Percentiles rank a stretch among this genome's conserved stretches.
Conservation (phyloP, 2,888 invertebrate genomes). For the Cerastoderma edule region DNA sequence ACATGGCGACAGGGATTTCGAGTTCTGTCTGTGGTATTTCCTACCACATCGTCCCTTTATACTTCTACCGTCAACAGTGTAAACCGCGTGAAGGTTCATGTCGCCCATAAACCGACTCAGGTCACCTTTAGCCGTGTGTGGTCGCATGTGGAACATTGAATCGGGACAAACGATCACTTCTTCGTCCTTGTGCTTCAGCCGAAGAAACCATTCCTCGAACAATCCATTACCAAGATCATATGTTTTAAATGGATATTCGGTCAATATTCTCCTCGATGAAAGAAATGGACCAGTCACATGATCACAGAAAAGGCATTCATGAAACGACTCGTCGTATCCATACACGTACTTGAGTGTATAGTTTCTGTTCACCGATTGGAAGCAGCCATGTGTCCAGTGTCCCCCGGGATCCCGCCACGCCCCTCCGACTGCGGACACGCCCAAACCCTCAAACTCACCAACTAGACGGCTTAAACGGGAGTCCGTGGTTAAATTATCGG, state of each 20-base stretch:
- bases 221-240: slow-evolving; percentile 57
- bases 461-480: slow-evolving; percentile 73
- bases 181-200: slow-evolving; percentile 51
- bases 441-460: slow-evolving; percentile 66
- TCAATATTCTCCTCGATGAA: slow-evolving; percentile 61
- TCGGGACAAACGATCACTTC: slow-evolving; percentile 77
- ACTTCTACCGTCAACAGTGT: slow-evolving; percentile 65
- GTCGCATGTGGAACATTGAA: slow-evolving; percentile 74
- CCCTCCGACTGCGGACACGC: slow-evolving; percentile 71
- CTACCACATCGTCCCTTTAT: slow-evolving; percentile 58
- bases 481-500: slow-evolving; percentile 68
- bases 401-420: slow-evolving; percentile 70
- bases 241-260: slow-evolving; percentile 58
- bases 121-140: slow-evolving; percentile 2
- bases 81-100: slow-evolving; percentile 51
- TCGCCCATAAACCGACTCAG: slow-evolving; percentile 49
- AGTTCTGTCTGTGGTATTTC: background rate
- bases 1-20: slow-evolving; percentile 69
- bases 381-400: slow-evolving; percentile 76
- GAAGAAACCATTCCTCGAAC: slow-evolving; percentile 78
- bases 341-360: slow-evolving; percentile 71
- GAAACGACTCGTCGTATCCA: slow-evolving; percentile 76
- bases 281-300: slow-evolving; percentile 77
- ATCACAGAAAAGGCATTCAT: slow-evolving; percentile 80
- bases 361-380: slow-evolving; percentile 72